These are phyloP conservation scores for Rhinichthys osculus DNA, from an alignment of 2,797 vertebrate genomes.

Conservation along the genomic window DNA sequence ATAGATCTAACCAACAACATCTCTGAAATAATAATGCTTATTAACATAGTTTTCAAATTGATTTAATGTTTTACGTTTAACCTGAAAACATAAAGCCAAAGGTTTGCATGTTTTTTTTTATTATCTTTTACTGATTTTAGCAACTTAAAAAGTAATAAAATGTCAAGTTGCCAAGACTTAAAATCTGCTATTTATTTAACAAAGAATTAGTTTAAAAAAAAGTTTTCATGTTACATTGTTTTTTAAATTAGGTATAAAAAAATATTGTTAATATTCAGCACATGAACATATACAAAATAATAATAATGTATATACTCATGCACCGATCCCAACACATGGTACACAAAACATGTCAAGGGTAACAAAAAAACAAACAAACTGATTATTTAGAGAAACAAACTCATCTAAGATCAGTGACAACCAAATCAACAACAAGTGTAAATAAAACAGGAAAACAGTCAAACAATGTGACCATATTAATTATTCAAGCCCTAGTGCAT, in stretches of 20 bases:
- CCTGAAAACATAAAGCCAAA: neutral
- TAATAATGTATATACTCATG: too few species aligned
- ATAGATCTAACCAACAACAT: conserved; percentile 43
- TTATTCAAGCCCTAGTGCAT: conserved; percentile 18
- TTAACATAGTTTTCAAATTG: conserved; percentile 16
- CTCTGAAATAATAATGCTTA: conserved; percentile 25
- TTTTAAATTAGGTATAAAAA: neutral
- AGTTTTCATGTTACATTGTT: neutral
- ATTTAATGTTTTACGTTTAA: neutral
- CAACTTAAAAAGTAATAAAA: neutral
- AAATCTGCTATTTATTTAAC: neutral
- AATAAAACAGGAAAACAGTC: neutral
- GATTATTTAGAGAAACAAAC: neutral
- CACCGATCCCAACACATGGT: neutral
- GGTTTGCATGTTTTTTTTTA: neutral
- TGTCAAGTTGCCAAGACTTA: neutral
- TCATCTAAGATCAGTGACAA: conserved; percentile 14
- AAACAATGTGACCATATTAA: conserved; percentile 25
- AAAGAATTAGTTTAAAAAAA: neutral
- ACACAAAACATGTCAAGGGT: neutral
- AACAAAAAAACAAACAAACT: neutral
- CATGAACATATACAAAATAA: too few species aligned
- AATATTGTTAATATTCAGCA: too few species aligned
- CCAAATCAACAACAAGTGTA: neutral
- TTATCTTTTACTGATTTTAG: neutral